Evolutionary conservation across 2,797 vertebrate genomes (phyloP).

Genomic region (Corythornis leucogaster): DNA sequence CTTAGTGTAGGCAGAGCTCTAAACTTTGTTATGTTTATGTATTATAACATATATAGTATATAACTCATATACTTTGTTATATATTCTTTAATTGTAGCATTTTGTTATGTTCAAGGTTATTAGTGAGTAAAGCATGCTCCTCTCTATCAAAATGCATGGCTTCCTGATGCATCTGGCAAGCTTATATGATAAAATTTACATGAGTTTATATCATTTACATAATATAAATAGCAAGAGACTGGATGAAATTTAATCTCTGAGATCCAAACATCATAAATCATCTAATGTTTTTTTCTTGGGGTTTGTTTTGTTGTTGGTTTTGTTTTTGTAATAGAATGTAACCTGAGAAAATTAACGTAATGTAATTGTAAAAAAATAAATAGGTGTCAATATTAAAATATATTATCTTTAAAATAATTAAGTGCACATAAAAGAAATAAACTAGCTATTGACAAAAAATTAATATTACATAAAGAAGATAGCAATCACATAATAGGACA

Average conservation of each 20-base stretch:
- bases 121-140: neutral
- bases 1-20: neutral
- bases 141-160: neutral
- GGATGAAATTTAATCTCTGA: constrained; percentile 62
- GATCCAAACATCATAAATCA: constrained; percentile 59
- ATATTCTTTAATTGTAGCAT: neutral
- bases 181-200: neutral
- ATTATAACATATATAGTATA: too few relatives aligned
- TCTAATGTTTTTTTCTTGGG: neutral
- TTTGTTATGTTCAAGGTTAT: neutral
- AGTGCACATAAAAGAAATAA: constrained; percentile 56
- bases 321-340: neutral
- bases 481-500: neutral
- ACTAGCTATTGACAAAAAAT: constrained; percentile 1
- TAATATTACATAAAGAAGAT: constrained; percentile 13
- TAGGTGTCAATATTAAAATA: constrained; percentile 41
- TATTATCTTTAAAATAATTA: constrained; percentile 61
- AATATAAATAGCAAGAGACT: constrained; percentile 28
- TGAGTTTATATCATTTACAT: neutral
- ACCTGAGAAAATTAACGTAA: constrained; percentile 28
- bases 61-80: too few relatives aligned
- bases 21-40: neutral
- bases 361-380: constrained; percentile 52
- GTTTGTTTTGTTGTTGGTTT: rapidly evolving
- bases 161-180: neutral